Percentiles rank a stretch among this genome's conserved stretches.
Evolutionary conservation across 2,113 vertebrate species (phyloP).

Genomic region (Laticauda colubrina): DNA sequence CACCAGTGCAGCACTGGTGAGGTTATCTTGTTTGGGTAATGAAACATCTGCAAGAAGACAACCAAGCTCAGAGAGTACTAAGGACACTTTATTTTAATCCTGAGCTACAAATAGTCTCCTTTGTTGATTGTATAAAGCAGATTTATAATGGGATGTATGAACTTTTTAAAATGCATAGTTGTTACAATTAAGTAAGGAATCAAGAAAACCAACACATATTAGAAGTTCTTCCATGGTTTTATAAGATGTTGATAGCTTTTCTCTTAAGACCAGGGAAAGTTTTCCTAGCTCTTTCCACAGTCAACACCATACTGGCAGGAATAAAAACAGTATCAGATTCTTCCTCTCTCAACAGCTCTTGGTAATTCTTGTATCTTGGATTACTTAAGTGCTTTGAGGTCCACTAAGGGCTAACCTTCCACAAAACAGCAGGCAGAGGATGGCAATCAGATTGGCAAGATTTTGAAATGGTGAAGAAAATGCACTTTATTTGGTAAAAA

Average conservation of each 20-base stretch:
- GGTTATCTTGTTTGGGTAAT: not conserved
- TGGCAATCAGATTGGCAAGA: not conserved
- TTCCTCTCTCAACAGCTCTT: not conserved
- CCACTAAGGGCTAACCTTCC: not conserved
- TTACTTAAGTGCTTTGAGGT: not conserved
- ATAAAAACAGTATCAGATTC: not conserved
- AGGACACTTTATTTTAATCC: not conserved
- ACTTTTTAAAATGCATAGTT: not conserved
- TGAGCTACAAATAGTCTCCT: not conserved
- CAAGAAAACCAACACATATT: not conserved
- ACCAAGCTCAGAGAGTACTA: not conserved
- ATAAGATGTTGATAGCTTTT: not conserved
- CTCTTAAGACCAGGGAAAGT: not conserved
- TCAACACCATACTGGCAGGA: not conserved
- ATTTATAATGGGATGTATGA: not conserved
- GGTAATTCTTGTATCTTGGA: not conserved
- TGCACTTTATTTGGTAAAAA: not conserved
- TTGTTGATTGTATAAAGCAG: not conserved
- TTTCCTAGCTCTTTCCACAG: not conserved
- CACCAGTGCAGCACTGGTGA: not conserved
- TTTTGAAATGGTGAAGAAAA: not conserved
- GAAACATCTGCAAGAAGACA: not conserved
- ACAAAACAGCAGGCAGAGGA: not conserved
- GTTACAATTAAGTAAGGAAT: not conserved
- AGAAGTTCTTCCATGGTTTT: not conserved